A percentile compares a stretch with the other conserved stretches of the same genome.
These are phyloP conservation scores for Heliocidaris erythrogramma DNA, from an alignment of 35 echinoderm and acorn worm genomes.

Conservation along the genomic window DNA sequence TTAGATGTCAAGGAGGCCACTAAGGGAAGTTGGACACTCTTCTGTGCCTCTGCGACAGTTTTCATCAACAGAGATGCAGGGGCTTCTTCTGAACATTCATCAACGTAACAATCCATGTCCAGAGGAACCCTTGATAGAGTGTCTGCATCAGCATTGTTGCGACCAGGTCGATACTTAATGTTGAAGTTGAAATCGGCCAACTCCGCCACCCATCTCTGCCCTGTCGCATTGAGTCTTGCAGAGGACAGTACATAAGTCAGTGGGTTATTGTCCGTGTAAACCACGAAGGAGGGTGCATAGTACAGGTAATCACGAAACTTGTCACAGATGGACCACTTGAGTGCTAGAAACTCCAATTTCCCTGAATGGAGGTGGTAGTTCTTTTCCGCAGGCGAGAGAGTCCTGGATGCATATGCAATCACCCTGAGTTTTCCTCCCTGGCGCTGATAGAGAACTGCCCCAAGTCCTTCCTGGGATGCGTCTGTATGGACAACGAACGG, in stretches of 20 bases:
- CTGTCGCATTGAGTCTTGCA: too few relatives aligned
- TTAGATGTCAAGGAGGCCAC: background rate
- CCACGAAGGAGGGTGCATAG: slow-evolving; percentile 39
- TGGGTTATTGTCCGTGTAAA: too few relatives aligned
- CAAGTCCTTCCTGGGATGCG: too few relatives aligned
- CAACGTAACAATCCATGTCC: slow-evolving; percentile 49
- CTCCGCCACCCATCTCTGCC: too few relatives aligned
- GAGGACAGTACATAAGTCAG: too few relatives aligned
- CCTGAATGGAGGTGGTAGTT: slow-evolving; percentile 74
- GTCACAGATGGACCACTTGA: slow-evolving; percentile 66
- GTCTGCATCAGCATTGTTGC: slow-evolving; percentile 61
- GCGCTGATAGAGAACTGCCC: too few relatives aligned
- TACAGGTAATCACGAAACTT: slow-evolving; percentile 68
- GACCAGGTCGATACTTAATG: slow-evolving; percentile 53
- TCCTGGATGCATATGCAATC: slow-evolving; percentile 53
- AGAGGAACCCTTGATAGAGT: slow-evolving; percentile 55
- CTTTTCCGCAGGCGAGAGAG: slow-evolving; percentile 48
- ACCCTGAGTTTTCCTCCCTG: too few relatives aligned
- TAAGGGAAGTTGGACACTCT: background rate
- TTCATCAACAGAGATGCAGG: background rate
- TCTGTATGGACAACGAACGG: too few relatives aligned
- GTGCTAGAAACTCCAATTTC: too few relatives aligned
- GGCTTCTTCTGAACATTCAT: slow-evolving; percentile 46
- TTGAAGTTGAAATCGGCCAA: slow-evolving; percentile 58
- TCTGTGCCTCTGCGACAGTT: background rate